These are phyloP conservation scores for Drosophila sproati DNA, from an alignment of 1,140 invertebrate genomes.

Conservation along the genomic window DNA sequence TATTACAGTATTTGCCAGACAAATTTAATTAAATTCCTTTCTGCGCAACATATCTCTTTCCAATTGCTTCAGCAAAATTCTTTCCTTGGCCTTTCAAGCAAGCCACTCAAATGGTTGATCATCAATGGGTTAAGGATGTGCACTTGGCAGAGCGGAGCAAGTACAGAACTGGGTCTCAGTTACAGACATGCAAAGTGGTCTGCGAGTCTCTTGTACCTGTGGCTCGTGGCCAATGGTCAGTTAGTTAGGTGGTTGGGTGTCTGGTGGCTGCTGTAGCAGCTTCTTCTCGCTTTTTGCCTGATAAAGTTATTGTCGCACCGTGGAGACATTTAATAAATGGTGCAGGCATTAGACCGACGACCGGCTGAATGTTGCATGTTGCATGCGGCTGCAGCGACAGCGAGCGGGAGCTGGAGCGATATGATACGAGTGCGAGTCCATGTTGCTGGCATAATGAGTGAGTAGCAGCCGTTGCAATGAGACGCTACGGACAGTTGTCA, in stretches of 20 bases:
- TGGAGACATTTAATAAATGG: slow-evolving; percentile 84
- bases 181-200: slow-evolving; percentile 67
- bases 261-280: slow-evolving; percentile 41
- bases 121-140: slow-evolving; percentile 63
- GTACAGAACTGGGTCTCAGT: slow-evolving; percentile 56
- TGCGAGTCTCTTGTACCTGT: slow-evolving; percentile 20
- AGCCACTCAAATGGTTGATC: neutral
- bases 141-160: slow-evolving; percentile 61
- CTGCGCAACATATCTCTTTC: no score
- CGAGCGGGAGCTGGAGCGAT: slow-evolving; percentile 42
- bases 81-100: neutral
- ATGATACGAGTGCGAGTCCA: slow-evolving; percentile 66
- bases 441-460: slow-evolving; percentile 75
- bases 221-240: slow-evolving; percentile 16
- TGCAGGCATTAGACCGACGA: slow-evolving; percentile 76
- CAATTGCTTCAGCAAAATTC: no score
- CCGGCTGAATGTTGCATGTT: slow-evolving; percentile 70
- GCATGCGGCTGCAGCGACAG: slow-evolving; percentile 48
- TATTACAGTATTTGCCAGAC: no score
- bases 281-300: slow-evolving; percentile 58
- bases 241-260: slow-evolving; percentile 11
- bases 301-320: slow-evolving; percentile 84
- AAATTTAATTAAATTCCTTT: no score
- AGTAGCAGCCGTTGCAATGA: slow-evolving; percentile 77
- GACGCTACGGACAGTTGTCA: slow-evolving; percentile 81